These are phyloP conservation scores for Tuta absoluta DNA, from an alignment of 2,888 invertebrate species.

Conservation along the genomic window DNA sequence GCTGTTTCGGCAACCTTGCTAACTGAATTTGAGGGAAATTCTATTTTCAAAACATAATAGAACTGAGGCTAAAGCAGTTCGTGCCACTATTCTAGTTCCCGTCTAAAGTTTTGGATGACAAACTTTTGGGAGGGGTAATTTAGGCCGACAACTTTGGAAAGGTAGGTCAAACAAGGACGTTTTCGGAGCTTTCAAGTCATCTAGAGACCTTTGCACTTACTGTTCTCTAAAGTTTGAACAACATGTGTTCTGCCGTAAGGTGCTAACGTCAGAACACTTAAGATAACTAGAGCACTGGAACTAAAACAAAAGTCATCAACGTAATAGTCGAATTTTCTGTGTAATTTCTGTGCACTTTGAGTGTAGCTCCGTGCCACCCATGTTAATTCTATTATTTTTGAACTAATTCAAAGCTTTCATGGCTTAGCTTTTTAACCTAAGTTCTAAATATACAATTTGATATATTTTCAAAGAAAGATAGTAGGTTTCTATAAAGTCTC, in stretches of 20 bases:
- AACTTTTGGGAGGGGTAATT: conserved; percentile 17
- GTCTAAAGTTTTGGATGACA: background rate
- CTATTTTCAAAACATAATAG: background rate
- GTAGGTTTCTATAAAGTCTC: too few relatives aligned
- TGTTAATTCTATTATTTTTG: background rate
- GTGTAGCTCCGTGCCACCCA: background rate
- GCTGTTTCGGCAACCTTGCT: background rate
- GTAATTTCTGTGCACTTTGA: background rate
- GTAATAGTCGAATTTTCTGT: conserved; percentile 4
- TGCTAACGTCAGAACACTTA: background rate
- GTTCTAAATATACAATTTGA: too few relatives aligned
- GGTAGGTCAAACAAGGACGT: conserved; percentile 8
- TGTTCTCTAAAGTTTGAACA: conserved; percentile 7
- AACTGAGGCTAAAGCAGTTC: background rate
- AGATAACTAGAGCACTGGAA: conserved; percentile 1
- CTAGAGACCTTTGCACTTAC: conserved; percentile 10
- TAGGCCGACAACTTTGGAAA: conserved; percentile 5
- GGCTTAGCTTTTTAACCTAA: background rate
- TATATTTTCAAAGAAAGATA: too few relatives aligned
- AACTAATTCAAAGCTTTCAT: background rate
- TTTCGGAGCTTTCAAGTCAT: background rate
- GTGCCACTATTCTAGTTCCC: background rate
- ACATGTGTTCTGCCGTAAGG: background rate
- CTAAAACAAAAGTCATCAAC: conserved; percentile 6
- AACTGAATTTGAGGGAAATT: background rate